Evolutionary conservation across 2,113 vertebrate genomes (phyloP), one percentile per base, ranked within the genome.

Genomic region (Colius striatus): DNA sequence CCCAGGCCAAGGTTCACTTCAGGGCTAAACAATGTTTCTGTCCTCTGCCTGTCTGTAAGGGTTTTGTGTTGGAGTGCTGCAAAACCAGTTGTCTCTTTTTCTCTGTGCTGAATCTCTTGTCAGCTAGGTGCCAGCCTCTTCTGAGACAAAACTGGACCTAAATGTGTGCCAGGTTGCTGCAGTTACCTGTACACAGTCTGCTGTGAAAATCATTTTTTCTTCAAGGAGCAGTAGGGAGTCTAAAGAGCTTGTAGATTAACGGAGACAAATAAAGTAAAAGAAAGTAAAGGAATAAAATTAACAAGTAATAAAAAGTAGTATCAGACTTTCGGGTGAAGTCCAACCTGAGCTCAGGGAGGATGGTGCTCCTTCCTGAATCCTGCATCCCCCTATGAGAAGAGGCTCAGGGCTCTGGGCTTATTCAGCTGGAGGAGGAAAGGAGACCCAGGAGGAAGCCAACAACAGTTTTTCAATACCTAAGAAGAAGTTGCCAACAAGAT

Each of bases 371-470:
- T 80, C 32, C 55, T 34, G 20, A 82, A 62, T 61, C 29, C 51
- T 77, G 36, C 2, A 6, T 32, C 1, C 0, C 0, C 32, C 8
- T 27, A 5, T 2, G 1, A 77, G 34, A 27, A 73, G 30, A 62
- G 43, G 65, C 32, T 60, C 27, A 36, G 66, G 27, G 8, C 58
- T 76, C 23, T 45, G n/a, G 26, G 23, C 38, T 81, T 17, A 0
- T 47, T 62, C 36, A 67, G 32, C 55, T 71, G 63, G 41, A 51
- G 87, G 25, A 91, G 26, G 8, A 10, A 72, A 75, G 38, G 38
- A 41, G n/a, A 45, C 32, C 17, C 62, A 30, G 38, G 57, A 71
- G 11, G 48, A 60, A 67, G 21, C 9, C 16, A 7, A 25, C 26
- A 78, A 32, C 30, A 92, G 7, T 18, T 88, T 84, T 84, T 70